Conservation (phyloP, 2,797 vertebrate genomes). For the Florisuga fusca region DNA sequence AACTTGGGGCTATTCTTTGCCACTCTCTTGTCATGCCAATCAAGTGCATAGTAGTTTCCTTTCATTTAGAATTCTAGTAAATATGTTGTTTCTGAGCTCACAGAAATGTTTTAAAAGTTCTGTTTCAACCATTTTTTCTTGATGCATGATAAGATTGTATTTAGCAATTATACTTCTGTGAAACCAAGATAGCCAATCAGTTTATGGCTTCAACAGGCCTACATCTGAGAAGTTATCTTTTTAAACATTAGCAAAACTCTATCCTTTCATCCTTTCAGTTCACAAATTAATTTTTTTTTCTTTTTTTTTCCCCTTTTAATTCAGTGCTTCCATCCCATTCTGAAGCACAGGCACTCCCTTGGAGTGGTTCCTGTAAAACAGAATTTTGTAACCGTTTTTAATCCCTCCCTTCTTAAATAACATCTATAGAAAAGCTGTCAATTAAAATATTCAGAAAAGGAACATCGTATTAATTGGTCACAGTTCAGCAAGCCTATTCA, state of each 20-base stretch:
- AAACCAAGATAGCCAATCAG: not conserved
- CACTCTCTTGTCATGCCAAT: not conserved
- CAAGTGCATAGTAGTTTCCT: not conserved
- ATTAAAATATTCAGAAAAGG: not conserved
- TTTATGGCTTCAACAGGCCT: not conserved
- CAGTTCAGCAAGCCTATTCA: not conserved
- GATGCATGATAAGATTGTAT: not conserved
- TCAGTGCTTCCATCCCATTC: not conserved
- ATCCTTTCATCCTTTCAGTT: not conserved
- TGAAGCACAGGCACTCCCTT: not conserved
- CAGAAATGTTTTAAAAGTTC: not conserved
- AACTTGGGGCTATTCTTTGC: not conserved
- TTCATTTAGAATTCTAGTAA: constrained; percentile 45
- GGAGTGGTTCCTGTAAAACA: not conserved
- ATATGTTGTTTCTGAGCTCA: not conserved
- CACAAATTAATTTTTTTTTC: not conserved
- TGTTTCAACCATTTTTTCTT: not conserved
- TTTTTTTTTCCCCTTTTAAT: fast-evolving
- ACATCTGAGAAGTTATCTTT: not conserved
- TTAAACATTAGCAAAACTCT: not conserved
- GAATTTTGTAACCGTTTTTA: not conserved
- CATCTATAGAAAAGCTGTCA: not conserved
- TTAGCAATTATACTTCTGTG: not conserved
- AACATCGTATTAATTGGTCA: not conserved
- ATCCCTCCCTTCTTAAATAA: not conserved